Base-by-base conservation (phyloP, 2,113 vertebrate species). In the Labeo rohita region DNA sequence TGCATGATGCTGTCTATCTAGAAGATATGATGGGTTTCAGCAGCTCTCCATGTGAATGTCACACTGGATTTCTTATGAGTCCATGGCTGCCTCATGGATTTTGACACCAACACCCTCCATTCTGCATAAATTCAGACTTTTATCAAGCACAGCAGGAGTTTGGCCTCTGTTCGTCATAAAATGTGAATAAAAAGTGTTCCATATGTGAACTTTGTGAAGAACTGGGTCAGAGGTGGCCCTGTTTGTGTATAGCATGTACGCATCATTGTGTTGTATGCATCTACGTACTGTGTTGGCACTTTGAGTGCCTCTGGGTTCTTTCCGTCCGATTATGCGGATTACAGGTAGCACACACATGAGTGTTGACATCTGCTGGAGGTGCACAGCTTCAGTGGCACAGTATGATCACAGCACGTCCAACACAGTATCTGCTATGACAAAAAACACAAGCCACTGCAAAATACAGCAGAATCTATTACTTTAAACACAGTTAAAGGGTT, bases 1-100 rank as follows among this genome's bases (percentile, higher is more conserved):
- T 39, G 63, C 9, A 8, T 68, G 28, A 50, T 36, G 43, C 9
- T 68, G 47, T 52, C 45, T 68, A 36, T 70, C 45, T 36, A 70
- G 28, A 50, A 36, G 43, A 70, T 12, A 18, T 82, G 47, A 82
- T 82, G 15, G 18, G 45, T 34, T 82, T 2, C 80, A 70, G 80
- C 80, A 70, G 80, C 23, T 70, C 63, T 82, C 47, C 28, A 36
- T 82, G 63, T 28, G 43, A 82, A n/a, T 70, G 63, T 82, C 45
- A 70, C 80, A 52, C 61, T 39, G 79, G n/a, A 82, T 82, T 68
- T 36, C 75, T 77, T 18, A 77, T 77, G 28, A 77, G 23, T 77
- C 8, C 39, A 28, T 47, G 54, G 3, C 13, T 34, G n/a, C 23
- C 80, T 36, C 3, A 68, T 82, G 28, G 47, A 70, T 82, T 70